Evolutionary conservation across 2,888 invertebrate species (phyloP), one percentile per base, ranked within the genome.

Genomic region (Drosophila siamana): DNA sequence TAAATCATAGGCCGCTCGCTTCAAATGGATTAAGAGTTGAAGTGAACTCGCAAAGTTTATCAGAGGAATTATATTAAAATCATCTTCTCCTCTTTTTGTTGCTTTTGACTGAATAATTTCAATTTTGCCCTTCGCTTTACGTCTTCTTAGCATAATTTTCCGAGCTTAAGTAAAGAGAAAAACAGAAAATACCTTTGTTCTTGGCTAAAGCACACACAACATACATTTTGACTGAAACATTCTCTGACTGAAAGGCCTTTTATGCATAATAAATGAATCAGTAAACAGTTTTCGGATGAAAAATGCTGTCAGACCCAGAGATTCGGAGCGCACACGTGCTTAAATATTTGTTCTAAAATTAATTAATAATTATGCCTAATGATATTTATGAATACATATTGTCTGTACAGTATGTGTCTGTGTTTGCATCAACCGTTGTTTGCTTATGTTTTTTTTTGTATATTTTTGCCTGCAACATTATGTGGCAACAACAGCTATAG

Each of bases 291-390:
- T 13, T n/a, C 24, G 16, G 22, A 40, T 50, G 15, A 44, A 55
- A 63, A 59, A 33, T 16, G 40, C 13, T n/a, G 28, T 13, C 28
- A 16, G 36, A 7, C 22, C 15, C 40, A 5, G 19, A 16, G n/a
- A 22, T 47, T 16, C 7, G n/a, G 22, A 11, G 61, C 47, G 62
- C 59, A 66, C 56, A 66, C 67, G 54, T 64, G 59, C 16, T 52
- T 65, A 69, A 75, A 73, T 80, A 84, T 87, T 73, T 80, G 64
- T 19, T 56, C 61, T 56, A 56, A 64, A 73, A 74, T 70, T 85
- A 89, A 82, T 85, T 87, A 79, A 87, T 85, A 89, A 79, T 81
- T 76, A 79, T 79, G 69, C 70, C 63, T 79, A 69, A 82, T 79
- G 68, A 86, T 73, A 79, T 76, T 79, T 69, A 61, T 69, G 72